Percentiles rank a stretch among this genome's conserved stretches.
Conservation (phyloP, 2,797 vertebrate genomes). For the Ispidina lecontei region DNA sequence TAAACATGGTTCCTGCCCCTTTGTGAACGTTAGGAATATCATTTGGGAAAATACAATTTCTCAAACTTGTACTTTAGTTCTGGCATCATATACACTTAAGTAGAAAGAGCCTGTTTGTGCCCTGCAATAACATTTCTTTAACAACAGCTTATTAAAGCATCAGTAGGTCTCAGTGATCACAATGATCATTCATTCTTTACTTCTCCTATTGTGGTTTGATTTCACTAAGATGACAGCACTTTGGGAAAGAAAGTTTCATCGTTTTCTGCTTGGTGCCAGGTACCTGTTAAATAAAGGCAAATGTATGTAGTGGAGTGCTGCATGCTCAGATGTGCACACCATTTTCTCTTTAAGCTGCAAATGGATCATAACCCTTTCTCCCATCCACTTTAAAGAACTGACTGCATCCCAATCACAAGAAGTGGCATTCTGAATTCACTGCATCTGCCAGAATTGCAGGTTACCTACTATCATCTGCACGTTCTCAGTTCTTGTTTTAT, state of each 20-base stretch:
- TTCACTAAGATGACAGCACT: background rate
- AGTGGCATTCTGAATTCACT: background rate
- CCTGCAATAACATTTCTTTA: background rate
- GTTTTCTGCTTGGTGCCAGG: background rate
- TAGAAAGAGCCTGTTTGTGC: background rate
- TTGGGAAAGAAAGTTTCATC: background rate
- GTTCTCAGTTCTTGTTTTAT: background rate
- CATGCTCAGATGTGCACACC: background rate
- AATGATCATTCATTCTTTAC: background rate
- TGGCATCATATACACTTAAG: background rate
- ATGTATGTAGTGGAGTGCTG: background rate
- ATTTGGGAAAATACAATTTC: background rate
- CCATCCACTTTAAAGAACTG: background rate
- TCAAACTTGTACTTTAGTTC: background rate
- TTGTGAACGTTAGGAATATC: background rate
- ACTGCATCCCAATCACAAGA: background rate
- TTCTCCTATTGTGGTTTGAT: conserved; percentile 11
- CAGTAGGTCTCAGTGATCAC: background rate
- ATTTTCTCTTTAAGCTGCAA: background rate
- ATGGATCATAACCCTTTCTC: background rate
- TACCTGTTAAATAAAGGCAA: conserved; percentile 32
- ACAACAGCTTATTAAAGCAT: background rate
- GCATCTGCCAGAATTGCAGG: background rate
- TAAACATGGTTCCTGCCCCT: background rate
- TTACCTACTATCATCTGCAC: background rate